Conservation (phyloP, 2,888 invertebrate genomes). For the Steinernema carpocapsae region DNA sequence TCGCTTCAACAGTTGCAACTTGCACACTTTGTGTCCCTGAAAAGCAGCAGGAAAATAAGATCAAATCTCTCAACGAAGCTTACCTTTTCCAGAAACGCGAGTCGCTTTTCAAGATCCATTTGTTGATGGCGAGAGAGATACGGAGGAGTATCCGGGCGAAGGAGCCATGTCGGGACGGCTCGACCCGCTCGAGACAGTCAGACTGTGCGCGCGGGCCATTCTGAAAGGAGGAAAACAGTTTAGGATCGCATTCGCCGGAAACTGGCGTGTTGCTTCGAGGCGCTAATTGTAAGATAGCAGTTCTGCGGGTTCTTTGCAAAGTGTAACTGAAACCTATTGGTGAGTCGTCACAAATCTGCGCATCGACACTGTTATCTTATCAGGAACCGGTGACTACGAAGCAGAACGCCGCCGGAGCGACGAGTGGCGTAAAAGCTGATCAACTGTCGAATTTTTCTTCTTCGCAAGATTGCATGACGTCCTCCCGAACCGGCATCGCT, state of each 20-base stretch:
- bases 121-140: slow-evolving; percentile 4
- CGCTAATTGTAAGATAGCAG: not conserved
- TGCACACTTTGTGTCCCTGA: slow-evolving; percentile 54
- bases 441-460: slow-evolving; percentile 4
- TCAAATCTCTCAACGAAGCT: not conserved
- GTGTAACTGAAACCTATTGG: slow-evolving; percentile 32
- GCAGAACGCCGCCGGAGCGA: slow-evolving; percentile 16
- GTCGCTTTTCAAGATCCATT: slow-evolving; percentile 20
- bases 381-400: slow-evolving; percentile 33
- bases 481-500: too few species aligned
- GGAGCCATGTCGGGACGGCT: not conserved
- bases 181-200: slow-evolving; percentile 8
- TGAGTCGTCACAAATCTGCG: slow-evolving; percentile 33
- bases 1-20: slow-evolving; percentile 61
- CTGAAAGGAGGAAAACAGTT: not conserved
- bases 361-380: slow-evolving; percentile 28
- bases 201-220: slow-evolving; percentile 4
- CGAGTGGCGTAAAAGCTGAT: slow-evolving; percentile 29
- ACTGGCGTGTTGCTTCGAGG: not conserved
- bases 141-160: slow-evolving; percentile 2
- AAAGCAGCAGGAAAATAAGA: not conserved
- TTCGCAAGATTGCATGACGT: not conserved
- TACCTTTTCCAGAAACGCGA: slow-evolving; percentile 13
- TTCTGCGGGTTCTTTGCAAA: slow-evolving; percentile 20
- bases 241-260: not conserved